phyloP scores from a whole-genome alignment of 2,113 vertebrate species.

The Rhynchomys soricoides region DNA sequence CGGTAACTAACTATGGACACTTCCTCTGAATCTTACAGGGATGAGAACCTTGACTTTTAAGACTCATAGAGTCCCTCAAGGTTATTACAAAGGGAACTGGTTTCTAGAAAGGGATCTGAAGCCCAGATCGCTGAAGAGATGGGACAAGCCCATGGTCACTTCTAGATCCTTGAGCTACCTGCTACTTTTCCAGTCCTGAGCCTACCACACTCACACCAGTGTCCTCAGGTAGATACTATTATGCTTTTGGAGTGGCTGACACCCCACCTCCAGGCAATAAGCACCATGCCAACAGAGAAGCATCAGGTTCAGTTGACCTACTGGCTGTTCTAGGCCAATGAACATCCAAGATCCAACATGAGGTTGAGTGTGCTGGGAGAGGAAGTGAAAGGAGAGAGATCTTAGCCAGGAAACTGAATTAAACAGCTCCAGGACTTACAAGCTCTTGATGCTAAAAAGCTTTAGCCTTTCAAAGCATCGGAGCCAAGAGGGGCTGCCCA shows the following conservation, averaged over 20 bases:
- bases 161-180: not conserved
- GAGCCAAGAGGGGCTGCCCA: not conserved
- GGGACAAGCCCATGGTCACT: not conserved
- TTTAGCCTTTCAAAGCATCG: conserved; percentile 34
- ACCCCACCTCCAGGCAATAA: not conserved
- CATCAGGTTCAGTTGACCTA: not conserved
- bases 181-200: not conserved
- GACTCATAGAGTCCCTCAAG: not conserved
- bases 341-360: not conserved
- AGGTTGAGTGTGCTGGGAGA: not conserved
- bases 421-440: not conserved
- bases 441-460: not conserved
- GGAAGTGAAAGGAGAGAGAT: not conserved
- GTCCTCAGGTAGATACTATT: not conserved
- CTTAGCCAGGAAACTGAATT: not conserved
- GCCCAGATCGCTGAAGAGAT: not conserved
- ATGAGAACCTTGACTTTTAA: not conserved
- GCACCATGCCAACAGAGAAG: not conserved
- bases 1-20: not conserved
- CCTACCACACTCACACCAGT: not conserved
- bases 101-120: not conserved
- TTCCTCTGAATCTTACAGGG: not conserved
- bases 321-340: not conserved
- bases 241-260: not conserved
- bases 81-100: not conserved